Evolutionary conservation across 1,140 invertebrate genomes (phyloP).

Genomic region (Dinothrombium tinctorium): DNA sequence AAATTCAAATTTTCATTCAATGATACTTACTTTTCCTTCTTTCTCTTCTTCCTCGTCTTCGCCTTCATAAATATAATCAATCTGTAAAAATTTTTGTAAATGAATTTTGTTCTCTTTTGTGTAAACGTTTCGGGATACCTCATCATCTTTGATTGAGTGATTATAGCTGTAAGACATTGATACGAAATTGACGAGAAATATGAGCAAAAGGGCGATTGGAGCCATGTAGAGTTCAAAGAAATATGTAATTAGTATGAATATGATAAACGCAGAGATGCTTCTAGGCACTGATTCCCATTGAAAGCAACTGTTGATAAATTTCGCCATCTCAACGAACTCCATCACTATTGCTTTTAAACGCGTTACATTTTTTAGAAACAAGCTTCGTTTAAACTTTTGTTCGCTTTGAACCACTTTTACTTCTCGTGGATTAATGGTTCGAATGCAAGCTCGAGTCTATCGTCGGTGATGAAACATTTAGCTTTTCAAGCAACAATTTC

Average conservation of each 20-base stretch:
- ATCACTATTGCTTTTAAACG: constrained; percentile 68
- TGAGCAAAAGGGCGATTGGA: constrained; percentile 42
- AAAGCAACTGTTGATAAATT: constrained; percentile 83
- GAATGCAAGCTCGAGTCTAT: constrained; percentile 54
- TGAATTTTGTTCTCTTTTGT: too few species aligned
- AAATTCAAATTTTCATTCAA: too few species aligned
- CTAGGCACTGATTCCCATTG: constrained; percentile 84
- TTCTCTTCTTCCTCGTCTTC: too few species aligned
- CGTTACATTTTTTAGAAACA: constrained; percentile 75
- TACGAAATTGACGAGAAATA: constrained; percentile 42
- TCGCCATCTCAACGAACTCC: constrained; percentile 62
- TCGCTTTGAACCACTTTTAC: constrained; percentile 83
- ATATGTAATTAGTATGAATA: constrained; percentile 54
- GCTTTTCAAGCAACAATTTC: background rate
- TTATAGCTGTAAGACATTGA: too few species aligned
- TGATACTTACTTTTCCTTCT: too few species aligned
- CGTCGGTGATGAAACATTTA: constrained; percentile 1
- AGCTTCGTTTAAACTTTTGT: constrained; percentile 75
- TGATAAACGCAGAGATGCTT: constrained; percentile 58
- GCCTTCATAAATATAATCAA: constrained; percentile 29
- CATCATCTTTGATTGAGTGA: too few species aligned
- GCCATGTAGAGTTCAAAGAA: constrained; percentile 72
- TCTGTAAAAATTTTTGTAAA: too few species aligned
- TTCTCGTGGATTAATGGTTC: constrained; percentile 84
- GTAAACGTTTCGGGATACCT: too few species aligned